Evolutionary conservation across 2,113 vertebrate genomes (phyloP).

Genomic region (Scomber colias): DNA sequence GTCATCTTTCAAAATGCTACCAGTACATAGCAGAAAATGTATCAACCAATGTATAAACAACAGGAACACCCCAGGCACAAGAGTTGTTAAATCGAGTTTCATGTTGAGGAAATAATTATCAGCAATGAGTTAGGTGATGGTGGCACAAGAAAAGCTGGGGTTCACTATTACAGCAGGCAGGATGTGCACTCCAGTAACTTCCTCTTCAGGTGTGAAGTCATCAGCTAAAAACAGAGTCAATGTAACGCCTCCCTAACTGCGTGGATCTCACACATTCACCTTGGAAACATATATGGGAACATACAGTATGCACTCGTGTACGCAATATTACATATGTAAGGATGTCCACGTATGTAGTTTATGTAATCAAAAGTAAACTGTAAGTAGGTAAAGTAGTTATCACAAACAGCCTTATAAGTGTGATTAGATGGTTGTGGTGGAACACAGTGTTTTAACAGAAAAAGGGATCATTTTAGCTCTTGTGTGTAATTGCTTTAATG

Average conservation of each 20-base stretch:
- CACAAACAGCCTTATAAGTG: background rate
- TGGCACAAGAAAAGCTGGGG: constrained; percentile 10
- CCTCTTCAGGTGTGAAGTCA: constrained; percentile 59
- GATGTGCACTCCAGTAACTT: constrained; percentile 49
- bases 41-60: background rate
- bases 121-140: constrained; percentile 8
- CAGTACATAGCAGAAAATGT: background rate
- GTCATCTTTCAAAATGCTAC: background rate
- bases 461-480: no score
- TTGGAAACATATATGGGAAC: constrained; percentile 22
- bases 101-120: constrained; percentile 34
- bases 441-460: no score
- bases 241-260: constrained; percentile 48
- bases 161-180: constrained; percentile 17
- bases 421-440: no score
- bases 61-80: background rate
- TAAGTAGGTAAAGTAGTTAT: background rate
- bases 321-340: background rate
- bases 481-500: no score
- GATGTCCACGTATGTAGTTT: background rate
- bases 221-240: constrained; percentile 56
- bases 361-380: background rate
- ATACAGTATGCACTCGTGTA: background rate
- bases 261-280: constrained; percentile 43
- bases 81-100: background rate